Base-by-base conservation (phyloP, 1,140 invertebrate species). In the Batillaria attramentaria region DNA sequence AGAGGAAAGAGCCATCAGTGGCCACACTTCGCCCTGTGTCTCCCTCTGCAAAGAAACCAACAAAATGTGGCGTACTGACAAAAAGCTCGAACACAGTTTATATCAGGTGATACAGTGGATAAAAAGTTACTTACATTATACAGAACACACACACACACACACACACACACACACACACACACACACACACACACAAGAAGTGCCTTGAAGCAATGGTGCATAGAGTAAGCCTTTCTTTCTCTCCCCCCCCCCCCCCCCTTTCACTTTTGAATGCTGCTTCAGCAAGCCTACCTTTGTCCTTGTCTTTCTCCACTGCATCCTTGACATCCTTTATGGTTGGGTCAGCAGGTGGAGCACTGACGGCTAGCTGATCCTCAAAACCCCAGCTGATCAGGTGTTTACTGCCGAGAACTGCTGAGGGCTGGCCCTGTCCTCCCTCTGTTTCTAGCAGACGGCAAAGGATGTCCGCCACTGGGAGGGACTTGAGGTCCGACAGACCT, bases 341-440 rank as follows among this genome's bases (percentile, higher is more conserved):
- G 16, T 83, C 76, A 20, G 81, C 83, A 46, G 68, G 69, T 18
- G 81, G 80, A 68, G 68, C 81, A 43, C 74, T 72, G 13, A 81
- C 78, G 65, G 72, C 79, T 0, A 91, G 78, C 72, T 88, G 69
- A 73, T 91, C 90, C 76, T 91, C 91, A 82, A 90, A 85, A 13
- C 87, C 89, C 91, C 91, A 91, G 72, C 88, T 89, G 18, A 89
- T 78, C 41, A 89, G 75, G 83, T 90, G 89, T 79, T 88, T 89
- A 73, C 72, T 84, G 13, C 88, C 88, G 13, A 88, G 69, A 13
- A 91, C 28, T 8, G 86, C 77, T 37, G 85, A 83, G 0, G 85
- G 81, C 66, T 87, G 89, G 20, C 87, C 85, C 18, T 83, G 85
- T 0, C 88, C 88, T 54, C 90, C 89, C 75, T 89, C 87, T 46